Percentiles rank a stretch among this genome's conserved stretches.
These are phyloP conservation scores for Rhinoderma darwinii DNA, from an alignment of 2,113 vertebrate species.

Conservation along the genomic window DNA sequence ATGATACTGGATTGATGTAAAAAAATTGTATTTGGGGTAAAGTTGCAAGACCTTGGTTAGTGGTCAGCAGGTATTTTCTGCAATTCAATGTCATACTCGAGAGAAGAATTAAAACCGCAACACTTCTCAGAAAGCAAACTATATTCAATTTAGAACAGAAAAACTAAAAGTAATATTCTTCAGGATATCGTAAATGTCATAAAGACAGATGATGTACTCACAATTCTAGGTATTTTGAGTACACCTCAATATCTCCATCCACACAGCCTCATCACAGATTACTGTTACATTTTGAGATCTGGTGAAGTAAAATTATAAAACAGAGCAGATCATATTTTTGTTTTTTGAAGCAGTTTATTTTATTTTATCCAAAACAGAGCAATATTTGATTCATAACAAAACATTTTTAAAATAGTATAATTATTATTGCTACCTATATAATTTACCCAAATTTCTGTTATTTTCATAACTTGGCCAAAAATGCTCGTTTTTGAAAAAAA, in stretches of 20 bases:
- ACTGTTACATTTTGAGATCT: background rate
- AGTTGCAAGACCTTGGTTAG: background rate
- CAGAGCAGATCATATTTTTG: too few species aligned
- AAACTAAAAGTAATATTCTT: background rate
- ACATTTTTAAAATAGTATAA: too few species aligned
- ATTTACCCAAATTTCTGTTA: too few species aligned
- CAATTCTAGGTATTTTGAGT: background rate
- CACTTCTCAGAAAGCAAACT: slow-evolving; percentile 11
- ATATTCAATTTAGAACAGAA: background rate
- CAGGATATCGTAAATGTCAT: background rate
- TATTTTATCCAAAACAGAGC: too few species aligned
- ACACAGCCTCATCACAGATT: background rate
- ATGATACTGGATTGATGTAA: background rate
- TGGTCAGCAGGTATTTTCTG: slow-evolving; percentile 7
- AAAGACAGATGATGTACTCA: background rate
- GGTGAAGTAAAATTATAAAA: too few species aligned
- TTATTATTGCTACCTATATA: too few species aligned
- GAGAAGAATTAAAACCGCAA: slow-evolving; percentile 8
- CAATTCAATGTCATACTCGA: background rate
- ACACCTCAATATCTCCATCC: background rate
- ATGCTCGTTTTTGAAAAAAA: too few species aligned
- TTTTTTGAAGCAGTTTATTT: too few species aligned
- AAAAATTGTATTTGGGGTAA: background rate
- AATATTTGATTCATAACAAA: too few species aligned
- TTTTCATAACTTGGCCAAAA: too few species aligned